These are phyloP conservation scores for Pantherophis vulpinus DNA, from an alignment of 2,797 vertebrate species.

Conservation along the genomic window DNA sequence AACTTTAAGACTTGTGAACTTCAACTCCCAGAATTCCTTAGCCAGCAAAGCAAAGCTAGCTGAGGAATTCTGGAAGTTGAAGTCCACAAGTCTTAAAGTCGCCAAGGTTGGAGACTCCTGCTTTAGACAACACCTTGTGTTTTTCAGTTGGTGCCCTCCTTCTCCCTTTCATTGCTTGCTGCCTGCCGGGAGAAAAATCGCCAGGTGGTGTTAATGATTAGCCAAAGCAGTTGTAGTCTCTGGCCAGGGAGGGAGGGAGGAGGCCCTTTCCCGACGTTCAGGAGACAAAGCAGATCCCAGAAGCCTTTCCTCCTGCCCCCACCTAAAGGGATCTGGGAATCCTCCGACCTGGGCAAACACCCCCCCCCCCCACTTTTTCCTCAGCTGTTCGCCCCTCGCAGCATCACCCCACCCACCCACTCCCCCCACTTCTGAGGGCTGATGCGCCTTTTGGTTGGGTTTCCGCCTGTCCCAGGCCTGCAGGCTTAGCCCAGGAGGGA, in stretches of 20 bases:
- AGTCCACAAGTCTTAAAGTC: too few species aligned
- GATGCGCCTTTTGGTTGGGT: background rate
- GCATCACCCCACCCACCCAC: too few species aligned
- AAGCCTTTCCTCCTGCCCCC: background rate
- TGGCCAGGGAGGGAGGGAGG: background rate
- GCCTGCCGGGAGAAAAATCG: background rate
- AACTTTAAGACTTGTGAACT: too few species aligned
- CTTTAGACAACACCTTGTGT: background rate
- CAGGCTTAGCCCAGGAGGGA: slow-evolving; percentile 4
- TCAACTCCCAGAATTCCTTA: too few species aligned
- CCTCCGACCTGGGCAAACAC: too few species aligned
- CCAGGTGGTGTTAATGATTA: slow-evolving; percentile 9
- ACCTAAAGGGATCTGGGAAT: background rate
- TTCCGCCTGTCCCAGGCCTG: background rate
- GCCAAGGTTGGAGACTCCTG: too few species aligned
- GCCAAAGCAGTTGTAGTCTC: background rate
- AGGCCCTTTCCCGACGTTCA: background rate
- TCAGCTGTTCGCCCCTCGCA: too few species aligned
- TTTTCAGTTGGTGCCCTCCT: background rate
- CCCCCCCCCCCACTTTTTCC: too few species aligned
- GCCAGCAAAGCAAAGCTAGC: too few species aligned
- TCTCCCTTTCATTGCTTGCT: background rate
- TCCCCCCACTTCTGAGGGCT: background rate
- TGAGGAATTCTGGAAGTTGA: too few species aligned
- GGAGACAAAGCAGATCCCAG: background rate